Conservation (phyloP, 2,888 invertebrate genomes). For the Mesochorus sp. region DNA sequence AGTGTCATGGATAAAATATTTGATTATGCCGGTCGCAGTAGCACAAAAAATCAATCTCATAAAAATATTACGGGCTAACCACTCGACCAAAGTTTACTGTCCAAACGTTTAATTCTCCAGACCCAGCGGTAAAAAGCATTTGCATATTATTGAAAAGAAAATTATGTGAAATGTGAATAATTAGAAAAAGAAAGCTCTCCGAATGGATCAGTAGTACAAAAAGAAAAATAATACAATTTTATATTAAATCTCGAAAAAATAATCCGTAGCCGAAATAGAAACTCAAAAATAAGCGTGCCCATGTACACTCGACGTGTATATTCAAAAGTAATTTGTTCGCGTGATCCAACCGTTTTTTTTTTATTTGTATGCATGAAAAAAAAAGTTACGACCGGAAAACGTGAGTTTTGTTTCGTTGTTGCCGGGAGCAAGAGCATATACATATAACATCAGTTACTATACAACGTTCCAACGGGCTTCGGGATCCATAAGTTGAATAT, state of each 20-base stretch:
- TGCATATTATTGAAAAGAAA: too few species aligned
- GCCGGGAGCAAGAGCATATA: background rate
- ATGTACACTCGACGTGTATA: conserved; percentile 13
- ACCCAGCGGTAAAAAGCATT: background rate
- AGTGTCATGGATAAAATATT: too few species aligned
- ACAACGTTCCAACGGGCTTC: conserved; percentile 44
- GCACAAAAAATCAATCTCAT: too few species aligned
- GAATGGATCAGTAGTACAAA: too few species aligned
- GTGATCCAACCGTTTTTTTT: background rate
- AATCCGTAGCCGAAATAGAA: background rate
- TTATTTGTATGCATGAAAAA: conserved; percentile 13
- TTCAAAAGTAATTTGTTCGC: conserved; percentile 22
- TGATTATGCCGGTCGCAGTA: too few species aligned
- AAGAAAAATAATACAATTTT: too few species aligned
- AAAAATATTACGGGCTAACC: conserved; percentile 38
- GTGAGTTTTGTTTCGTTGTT: conserved; percentile 40
- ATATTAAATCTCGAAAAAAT: background rate
- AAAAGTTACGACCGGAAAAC: conserved; percentile 31
- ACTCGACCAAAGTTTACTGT: conserved; percentile 18
- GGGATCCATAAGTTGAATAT: conserved; percentile 56
- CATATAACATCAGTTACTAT: conserved; percentile 17
- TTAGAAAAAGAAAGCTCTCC: too few species aligned
- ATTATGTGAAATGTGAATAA: too few species aligned
- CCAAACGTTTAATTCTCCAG: conserved; percentile 16
- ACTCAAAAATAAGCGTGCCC: background rate